Evolutionary conservation across 2,888 invertebrate species (phyloP), one percentile per base, ranked within the genome.

Genomic region (Chouioia cunea): DNA sequence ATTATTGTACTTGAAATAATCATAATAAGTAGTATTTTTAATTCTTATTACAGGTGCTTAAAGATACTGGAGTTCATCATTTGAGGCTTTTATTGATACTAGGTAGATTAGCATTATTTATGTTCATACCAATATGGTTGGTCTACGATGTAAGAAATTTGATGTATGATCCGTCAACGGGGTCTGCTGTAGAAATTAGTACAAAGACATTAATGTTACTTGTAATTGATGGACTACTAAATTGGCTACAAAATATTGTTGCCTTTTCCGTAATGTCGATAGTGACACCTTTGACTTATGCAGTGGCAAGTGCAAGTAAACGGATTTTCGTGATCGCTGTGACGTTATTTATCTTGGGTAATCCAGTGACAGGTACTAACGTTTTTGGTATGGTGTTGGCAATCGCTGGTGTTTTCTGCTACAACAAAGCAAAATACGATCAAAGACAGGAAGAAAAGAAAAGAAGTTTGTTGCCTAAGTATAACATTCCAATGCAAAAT

Each of bases 221-320:
- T 46, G 86, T 93, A 73, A 83, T 91, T 18, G 97, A 97, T 86
- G 97, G 97, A 16, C 88, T 93, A 65, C 89, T 97, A 76, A 97
- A 95, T 82, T 98, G 97, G 93, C 87, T 96, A 77, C 98, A 98
- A 87, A 99, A 97, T 83, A 92, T 97, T 79, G 91, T 97, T 64
- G 98, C 98, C 0, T 98, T 98, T 87, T 95, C 95, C 77, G 93
- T 98, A 65, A 89, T 99, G 77, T 94, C 95, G 65, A 87, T 94
- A 76, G 95, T 98, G 48, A 92, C 97, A n/a, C 97, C 98, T 50
- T 88, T 98, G 44, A 95, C 96, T 0, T 98, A 98, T 86, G 97
- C 97, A 0, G 97, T 98, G 68, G 97, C 97, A 64, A 97, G 95
- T 86, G 95, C 96, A 27, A 96, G 97, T 65, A 98, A 98, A 87